Evolutionary conservation across 2,888 invertebrate genomes (phyloP).

Genomic region (Acrobasis consociella): DNA sequence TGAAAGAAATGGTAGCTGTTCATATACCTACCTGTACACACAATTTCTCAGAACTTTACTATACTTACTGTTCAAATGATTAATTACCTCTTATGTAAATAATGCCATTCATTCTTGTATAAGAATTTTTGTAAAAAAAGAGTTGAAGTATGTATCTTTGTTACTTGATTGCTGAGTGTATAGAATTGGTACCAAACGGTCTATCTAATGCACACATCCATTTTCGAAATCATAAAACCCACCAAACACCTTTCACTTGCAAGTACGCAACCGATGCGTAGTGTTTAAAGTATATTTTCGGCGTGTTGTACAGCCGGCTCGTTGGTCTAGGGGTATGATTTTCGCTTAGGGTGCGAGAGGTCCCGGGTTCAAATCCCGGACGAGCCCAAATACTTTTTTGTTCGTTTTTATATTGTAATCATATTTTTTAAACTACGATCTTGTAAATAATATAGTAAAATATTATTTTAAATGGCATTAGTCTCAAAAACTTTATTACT

Average conservation of each 20-base stretch:
- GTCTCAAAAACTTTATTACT: too few species aligned
- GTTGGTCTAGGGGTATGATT: constrained; percentile 84
- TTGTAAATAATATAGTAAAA: too few species aligned
- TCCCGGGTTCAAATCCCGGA: constrained; percentile 84
- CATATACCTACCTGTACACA: too few species aligned
- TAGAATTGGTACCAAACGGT: background rate
- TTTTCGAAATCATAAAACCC: constrained; percentile 1
- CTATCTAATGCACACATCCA: constrained; percentile 1
- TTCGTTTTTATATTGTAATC: background rate
- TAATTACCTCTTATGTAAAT: background rate
- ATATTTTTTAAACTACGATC: background rate
- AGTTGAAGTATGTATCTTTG: background rate
- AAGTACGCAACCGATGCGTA: background rate
- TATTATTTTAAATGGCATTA: background rate
- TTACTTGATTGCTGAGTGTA: background rate
- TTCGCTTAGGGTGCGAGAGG: constrained; percentile 83
- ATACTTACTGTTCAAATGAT: background rate
- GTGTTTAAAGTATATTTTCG: background rate
- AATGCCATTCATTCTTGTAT: too few species aligned
- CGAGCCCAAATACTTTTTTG: constrained; percentile 65
- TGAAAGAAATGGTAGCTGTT: too few species aligned
- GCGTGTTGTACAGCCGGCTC: constrained; percentile 51
- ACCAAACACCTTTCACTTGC: constrained; percentile 15
- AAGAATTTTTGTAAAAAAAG: background rate
- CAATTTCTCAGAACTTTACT: background rate